Base-by-base conservation (phyloP, 2,113 vertebrate genomes). In the Urocolius indicus region DNA sequence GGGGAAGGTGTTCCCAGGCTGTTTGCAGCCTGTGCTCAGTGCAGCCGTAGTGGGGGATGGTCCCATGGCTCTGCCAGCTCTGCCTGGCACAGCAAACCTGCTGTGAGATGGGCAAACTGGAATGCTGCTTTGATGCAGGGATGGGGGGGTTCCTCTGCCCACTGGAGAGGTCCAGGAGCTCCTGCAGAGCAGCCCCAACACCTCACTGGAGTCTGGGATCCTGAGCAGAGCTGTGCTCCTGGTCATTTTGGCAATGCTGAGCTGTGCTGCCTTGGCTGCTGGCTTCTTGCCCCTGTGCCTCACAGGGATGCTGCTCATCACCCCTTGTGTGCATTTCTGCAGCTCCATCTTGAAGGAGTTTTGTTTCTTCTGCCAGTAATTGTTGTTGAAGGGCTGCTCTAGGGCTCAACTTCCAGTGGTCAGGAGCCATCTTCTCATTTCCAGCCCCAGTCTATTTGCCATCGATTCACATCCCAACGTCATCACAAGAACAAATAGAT, bases 401-500 rank as follows among this genome's bases (percentile, higher is more conserved):
- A 76, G 73, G 87, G 58, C 68, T 72, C 72, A 67, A 72, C 23
- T 32, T 94, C 45, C 51, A 34, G 73, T 80, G 73, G 68, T 93
- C 83, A 84, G 58, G 18, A 87, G 8, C 36, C 32, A 11, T 83
- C 79, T 69, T 89, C 80, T 92, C 13, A n/a, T 80, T 94, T 91
- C 69, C 89, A 87, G 48, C 32, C 34, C 2, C 46, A 71, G 55
- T 81, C 55, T 93, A 27, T 93, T 94, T 77, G 8, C 12, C 0
- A 94, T 91, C 7, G 3, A 87, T 93, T 94, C 55, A 29, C 41
- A 32, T 54, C 74, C 77, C 76, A 45, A 16, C 3, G 3, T 83
- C 83, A 94, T 77, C 62, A 58, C 72, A 80, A 55, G 91, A 95
- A 80, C 72, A 95, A 95, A 92, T 52, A 69, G n/a, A 81, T 89